Evolutionary conservation across 1,140 invertebrate species (phyloP).

Genomic region (Ceratosolen fusciceps): DNA sequence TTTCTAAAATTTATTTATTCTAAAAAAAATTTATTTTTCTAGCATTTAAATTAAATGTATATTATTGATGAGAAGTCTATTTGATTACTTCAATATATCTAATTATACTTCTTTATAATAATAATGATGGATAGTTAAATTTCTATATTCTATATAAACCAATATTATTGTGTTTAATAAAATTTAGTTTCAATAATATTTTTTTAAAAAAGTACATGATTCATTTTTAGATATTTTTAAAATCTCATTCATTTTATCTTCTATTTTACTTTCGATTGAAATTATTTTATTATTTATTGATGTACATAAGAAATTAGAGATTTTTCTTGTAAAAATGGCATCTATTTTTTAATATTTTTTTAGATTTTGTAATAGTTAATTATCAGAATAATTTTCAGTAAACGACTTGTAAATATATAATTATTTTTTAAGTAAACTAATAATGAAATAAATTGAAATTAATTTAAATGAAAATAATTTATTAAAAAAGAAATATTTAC

Average conservation of each 20-base stretch:
- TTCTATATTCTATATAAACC: no score
- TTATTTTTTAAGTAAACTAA: not conserved
- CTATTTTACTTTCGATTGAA: no score
- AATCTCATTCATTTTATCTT: no score
- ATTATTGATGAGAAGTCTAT: not conserved
- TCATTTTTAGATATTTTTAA: no score
- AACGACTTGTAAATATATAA: not conserved
- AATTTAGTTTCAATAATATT: no score
- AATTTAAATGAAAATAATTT: not conserved
- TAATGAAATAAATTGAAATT: not conserved
- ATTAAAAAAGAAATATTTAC: not conserved
- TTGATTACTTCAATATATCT: not conserved
- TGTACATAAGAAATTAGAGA: slow-evolving; percentile 27
- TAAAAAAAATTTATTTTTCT: slow-evolving; percentile 12
- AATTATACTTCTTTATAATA: not conserved
- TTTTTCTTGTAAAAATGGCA: slow-evolving; percentile 11
- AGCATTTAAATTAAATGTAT: not conserved
- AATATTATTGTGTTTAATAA: no score
- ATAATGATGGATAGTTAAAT: no score
- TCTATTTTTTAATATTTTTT: not conserved
- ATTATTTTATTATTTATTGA: no score
- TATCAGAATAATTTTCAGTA: slow-evolving; percentile 15
- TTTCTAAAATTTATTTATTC: no score
- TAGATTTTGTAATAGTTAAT: no score
- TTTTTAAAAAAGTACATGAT: no score